Conservation (phyloP, 2,113 vertebrate genomes). For the Podarcis muralis region DNA sequence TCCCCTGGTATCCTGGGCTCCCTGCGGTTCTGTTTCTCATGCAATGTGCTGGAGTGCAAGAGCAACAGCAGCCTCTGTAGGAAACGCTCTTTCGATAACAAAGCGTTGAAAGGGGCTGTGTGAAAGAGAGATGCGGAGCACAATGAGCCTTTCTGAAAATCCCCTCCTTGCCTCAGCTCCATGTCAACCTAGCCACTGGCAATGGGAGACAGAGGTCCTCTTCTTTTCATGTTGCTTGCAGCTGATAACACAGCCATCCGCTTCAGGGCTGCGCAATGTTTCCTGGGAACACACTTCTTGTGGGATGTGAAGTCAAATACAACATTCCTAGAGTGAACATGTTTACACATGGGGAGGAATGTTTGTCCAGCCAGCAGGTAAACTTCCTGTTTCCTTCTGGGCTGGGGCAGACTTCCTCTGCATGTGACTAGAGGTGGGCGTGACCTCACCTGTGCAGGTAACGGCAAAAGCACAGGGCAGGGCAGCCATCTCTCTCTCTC, state of each 20-base stretch:
- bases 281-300: not conserved
- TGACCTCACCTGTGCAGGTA: too few relatives aligned
- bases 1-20: not conserved
- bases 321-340: too few relatives aligned
- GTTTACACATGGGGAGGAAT: too few relatives aligned
- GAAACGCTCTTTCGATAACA: not conserved
- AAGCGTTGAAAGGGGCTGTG: not conserved
- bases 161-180: not conserved
- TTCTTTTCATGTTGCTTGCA: not conserved
- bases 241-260: not conserved
- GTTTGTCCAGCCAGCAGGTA: too few relatives aligned
- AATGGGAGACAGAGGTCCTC: rapidly evolving
- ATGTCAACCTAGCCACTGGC: not conserved
- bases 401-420: too few relatives aligned
- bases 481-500: too few relatives aligned
- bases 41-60: not conserved
- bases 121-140: rapidly evolving
- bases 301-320: too few relatives aligned
- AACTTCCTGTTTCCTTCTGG: too few relatives aligned
- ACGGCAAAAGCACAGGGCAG: too few relatives aligned
- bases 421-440: too few relatives aligned
- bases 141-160: rapidly evolving
- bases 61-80: not conserved
- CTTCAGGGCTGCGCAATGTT: not conserved
- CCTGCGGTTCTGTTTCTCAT: not conserved